Evolutionary conservation across 2,113 vertebrate species (phyloP).

Genomic region (Protobothrops mucrosquamatus): DNA sequence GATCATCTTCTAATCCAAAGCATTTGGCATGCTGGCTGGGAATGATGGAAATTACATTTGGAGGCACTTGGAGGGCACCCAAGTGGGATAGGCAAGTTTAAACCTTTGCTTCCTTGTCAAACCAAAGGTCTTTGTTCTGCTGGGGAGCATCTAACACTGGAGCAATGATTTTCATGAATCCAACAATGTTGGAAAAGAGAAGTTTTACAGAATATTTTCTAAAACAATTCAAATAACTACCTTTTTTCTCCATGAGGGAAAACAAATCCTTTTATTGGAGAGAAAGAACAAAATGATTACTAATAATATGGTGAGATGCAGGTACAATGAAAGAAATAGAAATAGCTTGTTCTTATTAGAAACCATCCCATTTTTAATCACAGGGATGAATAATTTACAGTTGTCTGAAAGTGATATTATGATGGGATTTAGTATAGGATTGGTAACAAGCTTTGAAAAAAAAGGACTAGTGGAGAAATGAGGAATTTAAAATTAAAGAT

Average conservation of each 20-base stretch:
- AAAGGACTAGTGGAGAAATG: background rate
- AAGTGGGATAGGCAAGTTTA: background rate
- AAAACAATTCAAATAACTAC: background rate
- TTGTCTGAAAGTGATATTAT: background rate
- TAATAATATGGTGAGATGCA: background rate
- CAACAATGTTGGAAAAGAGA: background rate
- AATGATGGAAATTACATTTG: background rate
- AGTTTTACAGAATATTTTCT: background rate
- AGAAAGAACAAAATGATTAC: background rate
- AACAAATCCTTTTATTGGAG: background rate
- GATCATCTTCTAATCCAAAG: constrained; percentile 1
- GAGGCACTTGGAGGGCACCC: background rate
- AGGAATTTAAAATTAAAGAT: background rate
- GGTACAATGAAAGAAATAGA: background rate
- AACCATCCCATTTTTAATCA: rapidly evolving
- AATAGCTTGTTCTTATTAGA: background rate
- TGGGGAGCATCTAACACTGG: constrained; percentile 14
- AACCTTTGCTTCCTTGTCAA: background rate
- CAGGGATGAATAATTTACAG: background rate
- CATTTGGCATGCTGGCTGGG: background rate
- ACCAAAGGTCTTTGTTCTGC: background rate
- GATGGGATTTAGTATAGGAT: background rate
- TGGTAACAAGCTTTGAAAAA: background rate
- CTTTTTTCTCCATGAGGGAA: background rate
- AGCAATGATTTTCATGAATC: background rate